Percentiles rank a stretch among this genome's conserved stretches.
Evolutionary conservation across 2,888 invertebrate species (phyloP).

Genomic region (Xylocampa areola): DNA sequence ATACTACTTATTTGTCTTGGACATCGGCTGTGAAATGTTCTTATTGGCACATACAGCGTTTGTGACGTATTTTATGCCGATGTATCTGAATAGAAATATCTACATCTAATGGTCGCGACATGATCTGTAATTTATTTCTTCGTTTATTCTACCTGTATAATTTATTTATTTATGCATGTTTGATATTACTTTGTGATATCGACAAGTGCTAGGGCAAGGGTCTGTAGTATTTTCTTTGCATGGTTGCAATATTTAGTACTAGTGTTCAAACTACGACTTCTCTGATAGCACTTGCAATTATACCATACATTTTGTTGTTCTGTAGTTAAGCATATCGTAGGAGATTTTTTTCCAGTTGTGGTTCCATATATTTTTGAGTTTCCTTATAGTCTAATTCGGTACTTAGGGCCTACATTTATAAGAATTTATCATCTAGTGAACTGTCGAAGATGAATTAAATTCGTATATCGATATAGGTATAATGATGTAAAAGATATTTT

Average conservation of each 20-base stretch:
- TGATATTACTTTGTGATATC: constrained; percentile 72
- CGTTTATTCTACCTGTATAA: constrained; percentile 43
- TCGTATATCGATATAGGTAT: constrained; percentile 73
- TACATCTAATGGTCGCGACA: constrained; percentile 50
- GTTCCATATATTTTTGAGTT: constrained; percentile 68
- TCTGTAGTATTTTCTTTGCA: constrained; percentile 62
- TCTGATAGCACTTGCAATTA: constrained; percentile 61
- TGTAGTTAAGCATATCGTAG: constrained; percentile 68
- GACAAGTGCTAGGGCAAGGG: constrained; percentile 63
- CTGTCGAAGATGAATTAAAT: constrained; percentile 73
- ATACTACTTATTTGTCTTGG: constrained; percentile 41
- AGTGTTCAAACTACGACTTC: constrained; percentile 49
- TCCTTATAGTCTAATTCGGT: constrained; percentile 75
- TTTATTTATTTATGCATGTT: constrained; percentile 57
- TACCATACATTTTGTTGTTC: constrained; percentile 71
- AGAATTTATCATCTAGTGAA: constrained; percentile 70
- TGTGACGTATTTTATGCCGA: constrained; percentile 46
- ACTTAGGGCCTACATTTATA: constrained; percentile 83
- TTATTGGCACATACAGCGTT: constrained; percentile 57
- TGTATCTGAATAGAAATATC: constrained; percentile 49
- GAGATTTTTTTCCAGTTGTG: constrained; percentile 68
- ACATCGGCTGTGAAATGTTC: constrained; percentile 70
- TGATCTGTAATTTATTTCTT: constrained; percentile 57
- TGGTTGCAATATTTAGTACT: constrained; percentile 62
- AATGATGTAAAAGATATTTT: constrained; percentile 81